Evolutionary conservation across 2,888 invertebrate species (phyloP), one percentile per base, ranked within the genome.

Genomic region (Fragum sueziense): DNA sequence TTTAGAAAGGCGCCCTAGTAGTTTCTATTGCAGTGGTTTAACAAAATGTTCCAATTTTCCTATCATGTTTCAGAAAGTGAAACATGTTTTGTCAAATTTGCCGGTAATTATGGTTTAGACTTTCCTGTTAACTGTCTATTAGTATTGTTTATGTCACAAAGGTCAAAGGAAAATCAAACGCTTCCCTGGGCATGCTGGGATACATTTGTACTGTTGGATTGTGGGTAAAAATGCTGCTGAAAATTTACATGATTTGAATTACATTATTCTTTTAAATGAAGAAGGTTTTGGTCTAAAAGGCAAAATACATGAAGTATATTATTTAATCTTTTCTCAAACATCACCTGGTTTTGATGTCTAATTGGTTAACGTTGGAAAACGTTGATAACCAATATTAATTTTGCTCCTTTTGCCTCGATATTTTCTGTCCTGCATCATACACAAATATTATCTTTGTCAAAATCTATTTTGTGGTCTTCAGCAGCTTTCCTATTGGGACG

Each of bases 91-190:
- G 72, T 76, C 76, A 76, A 52, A 22, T 68, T 57, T 17, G 62
- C 51, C 41, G 71, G 67, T 76, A 76, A 76, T 76, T 76, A 76
- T 67, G 67, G 71, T 68, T 47, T 71, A 34, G 14, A 2, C n/a
- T 68, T 67, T 47, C 71, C 71, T 76, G 76, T 76, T 27, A 22
- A 57, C 27, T 76, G 76, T 76, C 76, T 25, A 61, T 65, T 76
- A 61, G 59, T 41, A 76, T 57, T 72, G 68, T 72, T 72, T 68
- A 52, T 69, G 77, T 61, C 69, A 77, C 31, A 59, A 34, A 59
- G 34, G 69, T 61, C 57, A 72, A 31, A 72, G 67, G n/a, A n/a
- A 67, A 57, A 67, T 47, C 33, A 52, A 70, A 70, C 31, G 61
- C 33, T 31, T 22, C 47, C 59, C 61, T 29, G 41, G 62, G 62